A percentile compares a stretch with the other conserved stretches of the same genome.
phyloP scores from a whole-genome alignment of 2,113 vertebrate genomes.

The Archilochus colubris region DNA sequence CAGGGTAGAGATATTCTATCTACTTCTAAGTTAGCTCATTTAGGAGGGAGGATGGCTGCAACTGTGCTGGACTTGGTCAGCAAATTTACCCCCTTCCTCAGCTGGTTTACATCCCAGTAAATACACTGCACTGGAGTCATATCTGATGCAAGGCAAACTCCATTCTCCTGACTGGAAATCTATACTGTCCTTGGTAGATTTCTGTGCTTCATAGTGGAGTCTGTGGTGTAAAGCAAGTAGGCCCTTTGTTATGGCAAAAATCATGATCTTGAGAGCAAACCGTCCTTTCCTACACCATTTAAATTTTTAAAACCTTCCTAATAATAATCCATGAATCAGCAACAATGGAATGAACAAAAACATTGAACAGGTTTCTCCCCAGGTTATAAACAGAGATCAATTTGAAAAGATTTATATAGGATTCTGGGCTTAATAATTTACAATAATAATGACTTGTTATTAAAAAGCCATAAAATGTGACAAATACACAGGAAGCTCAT shows the following conservation, averaged over 20 bases:
- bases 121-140: not conserved
- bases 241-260: not conserved
- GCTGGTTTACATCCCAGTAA: not conserved
- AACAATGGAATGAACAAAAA: slow-evolving; percentile 4
- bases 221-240: fast-evolving
- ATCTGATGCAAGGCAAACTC: not conserved
- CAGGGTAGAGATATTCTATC: not conserved
- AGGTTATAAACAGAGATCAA: slow-evolving; percentile 33
- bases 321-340: slow-evolving; percentile 22
- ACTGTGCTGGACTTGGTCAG: not conserved
- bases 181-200: not conserved
- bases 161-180: not conserved
- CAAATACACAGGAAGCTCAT: slow-evolving; percentile 42
- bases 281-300: not conserved
- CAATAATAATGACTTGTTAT: slow-evolving; percentile 30
- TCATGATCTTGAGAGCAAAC: not conserved
- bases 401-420: slow-evolving; percentile 4
- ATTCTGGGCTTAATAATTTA: slow-evolving; percentile 3
- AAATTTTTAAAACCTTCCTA: not conserved
- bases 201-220: not conserved
- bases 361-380: slow-evolving; percentile 23
- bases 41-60: not conserved
- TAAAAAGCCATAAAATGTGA: slow-evolving; percentile 52
- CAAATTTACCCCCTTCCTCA: not conserved
- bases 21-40: not conserved